phyloP scores from a whole-genome alignment of 2,113 vertebrate genomes.

The Melozone crissalis region DNA sequence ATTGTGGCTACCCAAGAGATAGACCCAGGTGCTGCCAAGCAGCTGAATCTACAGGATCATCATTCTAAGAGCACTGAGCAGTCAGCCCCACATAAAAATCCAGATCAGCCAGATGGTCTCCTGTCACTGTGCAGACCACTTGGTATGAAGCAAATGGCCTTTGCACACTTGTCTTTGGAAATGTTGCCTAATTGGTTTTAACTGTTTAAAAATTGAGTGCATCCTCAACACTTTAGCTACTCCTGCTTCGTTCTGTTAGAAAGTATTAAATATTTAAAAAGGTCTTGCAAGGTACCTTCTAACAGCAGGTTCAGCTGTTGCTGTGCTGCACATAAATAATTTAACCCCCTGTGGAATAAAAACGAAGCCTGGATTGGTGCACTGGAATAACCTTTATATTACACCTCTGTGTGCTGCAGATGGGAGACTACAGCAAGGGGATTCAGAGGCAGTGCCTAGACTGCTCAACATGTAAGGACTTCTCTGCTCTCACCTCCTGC shows the following conservation, averaged over 20 bases:
- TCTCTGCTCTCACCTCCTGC: not conserved
- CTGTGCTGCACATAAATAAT: not conserved
- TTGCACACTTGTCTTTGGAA: not conserved
- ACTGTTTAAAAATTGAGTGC: conserved; percentile 11
- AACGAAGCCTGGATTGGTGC: not conserved
- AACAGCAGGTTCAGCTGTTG: not conserved
- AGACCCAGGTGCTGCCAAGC: not conserved
- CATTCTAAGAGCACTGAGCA: not conserved
- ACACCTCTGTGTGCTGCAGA: not conserved
- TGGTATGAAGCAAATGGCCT: not conserved
- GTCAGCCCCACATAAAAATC: not conserved
- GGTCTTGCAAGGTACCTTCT: not conserved
- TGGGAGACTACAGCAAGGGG: not conserved
- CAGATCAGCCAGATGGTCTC: conserved; percentile 24
- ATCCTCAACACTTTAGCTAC: not conserved
- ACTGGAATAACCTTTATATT: not conserved
- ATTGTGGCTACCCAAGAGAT: not conserved
- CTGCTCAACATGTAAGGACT: rapidly evolving
- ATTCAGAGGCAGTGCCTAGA: not conserved
- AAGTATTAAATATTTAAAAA: conserved; percentile 12
- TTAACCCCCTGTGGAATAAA: not conserved
- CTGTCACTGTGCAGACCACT: not conserved
- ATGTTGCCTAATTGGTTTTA: conserved; percentile 1
- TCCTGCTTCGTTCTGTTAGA: not conserved
- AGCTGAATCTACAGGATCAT: not conserved